Base-by-base conservation (phyloP, 2,113 vertebrate genomes). In the Carassius carassius region DNA sequence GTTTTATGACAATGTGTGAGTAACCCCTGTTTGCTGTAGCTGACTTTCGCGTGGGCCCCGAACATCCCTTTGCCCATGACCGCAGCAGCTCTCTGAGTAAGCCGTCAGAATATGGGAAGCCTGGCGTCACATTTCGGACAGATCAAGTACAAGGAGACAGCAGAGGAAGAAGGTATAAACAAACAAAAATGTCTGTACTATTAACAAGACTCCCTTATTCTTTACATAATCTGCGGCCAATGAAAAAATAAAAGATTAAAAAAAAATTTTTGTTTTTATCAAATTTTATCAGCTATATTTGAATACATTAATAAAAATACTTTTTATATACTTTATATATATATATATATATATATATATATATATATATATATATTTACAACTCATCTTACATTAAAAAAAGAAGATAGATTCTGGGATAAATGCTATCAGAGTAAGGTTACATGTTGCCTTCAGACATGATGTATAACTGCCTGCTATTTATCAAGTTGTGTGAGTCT, bases 21-120 rank as follows among this genome's bases (percentile, higher is more conserved):
- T 91, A 51, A 62, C 44, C 92, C 89, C 78, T 92, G 81, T 91
- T 60, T 85, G 37, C 91, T 91, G 16, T 86, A 94, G 93, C 89
- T 81, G 85, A 89, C 84, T 89, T 90, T 21, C 21, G 81, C 58
- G 35, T 19, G 80, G 87, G 65, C 88, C 85, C 75, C 76, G 83
- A 67, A 84, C 89, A 89, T 78, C 83, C 73, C 84, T 84, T 85
- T 47, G 19, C 83, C 74, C 49, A 83, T 85, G 82, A 81, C 78
- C 81, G 63, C 3, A n/a, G 74, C 25, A 83, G 56, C 75, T 8
- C 87, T 81, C 84, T 86, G 84, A 78, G 80, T 70, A 87, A 88
- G 75, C 87, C 76, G 2, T 82, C 54, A 44, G 75, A 72, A 69
- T 60, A 72, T 84, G 85, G 87, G 77, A 89, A 88, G 86, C 90